Evolutionary conservation across 2,797 vertebrate genomes (phyloP).

Genomic region (Synaphobranchus kaupii): DNA sequence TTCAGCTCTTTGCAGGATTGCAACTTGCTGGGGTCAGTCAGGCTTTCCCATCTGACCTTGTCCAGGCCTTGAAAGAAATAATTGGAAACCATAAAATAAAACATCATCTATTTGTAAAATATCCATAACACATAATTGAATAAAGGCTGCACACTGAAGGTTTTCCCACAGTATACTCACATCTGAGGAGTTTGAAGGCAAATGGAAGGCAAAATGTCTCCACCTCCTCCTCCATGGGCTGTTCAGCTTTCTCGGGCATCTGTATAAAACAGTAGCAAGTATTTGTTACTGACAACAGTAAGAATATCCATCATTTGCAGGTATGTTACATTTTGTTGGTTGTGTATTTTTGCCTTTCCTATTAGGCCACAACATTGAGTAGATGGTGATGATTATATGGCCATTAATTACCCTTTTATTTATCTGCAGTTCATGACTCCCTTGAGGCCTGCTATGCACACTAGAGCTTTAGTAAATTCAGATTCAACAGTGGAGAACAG

Average conservation of each 20-base stretch:
- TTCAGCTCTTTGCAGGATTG: slow-evolving; percentile 71
- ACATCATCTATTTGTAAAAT: neutral
- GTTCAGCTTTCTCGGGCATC: slow-evolving; percentile 66
- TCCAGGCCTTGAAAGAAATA: slow-evolving; percentile 59
- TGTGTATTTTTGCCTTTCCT: neutral
- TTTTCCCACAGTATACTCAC: slow-evolving; percentile 53
- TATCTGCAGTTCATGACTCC: neutral
- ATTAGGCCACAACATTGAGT: neutral
- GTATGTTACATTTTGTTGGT: neutral
- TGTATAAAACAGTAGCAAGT: slow-evolving; percentile 36
- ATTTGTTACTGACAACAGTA: neutral
- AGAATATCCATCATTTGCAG: neutral
- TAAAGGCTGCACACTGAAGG: neutral
- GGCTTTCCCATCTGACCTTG: slow-evolving; percentile 72
- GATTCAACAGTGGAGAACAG: neutral
- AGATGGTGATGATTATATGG: neutral
- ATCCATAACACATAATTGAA: neutral
- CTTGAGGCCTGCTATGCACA: neutral
- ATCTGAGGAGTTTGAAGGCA: slow-evolving; percentile 69
- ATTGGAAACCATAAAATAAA: neutral
- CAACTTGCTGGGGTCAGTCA: slow-evolving; percentile 69
- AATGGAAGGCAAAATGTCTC: slow-evolving; percentile 71
- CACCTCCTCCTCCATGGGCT: slow-evolving; percentile 63
- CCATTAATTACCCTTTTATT: neutral
- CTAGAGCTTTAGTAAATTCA: neutral